These are phyloP conservation scores for Delia radicum DNA, from an alignment of 1,140 invertebrate species.

Conservation along the genomic window DNA sequence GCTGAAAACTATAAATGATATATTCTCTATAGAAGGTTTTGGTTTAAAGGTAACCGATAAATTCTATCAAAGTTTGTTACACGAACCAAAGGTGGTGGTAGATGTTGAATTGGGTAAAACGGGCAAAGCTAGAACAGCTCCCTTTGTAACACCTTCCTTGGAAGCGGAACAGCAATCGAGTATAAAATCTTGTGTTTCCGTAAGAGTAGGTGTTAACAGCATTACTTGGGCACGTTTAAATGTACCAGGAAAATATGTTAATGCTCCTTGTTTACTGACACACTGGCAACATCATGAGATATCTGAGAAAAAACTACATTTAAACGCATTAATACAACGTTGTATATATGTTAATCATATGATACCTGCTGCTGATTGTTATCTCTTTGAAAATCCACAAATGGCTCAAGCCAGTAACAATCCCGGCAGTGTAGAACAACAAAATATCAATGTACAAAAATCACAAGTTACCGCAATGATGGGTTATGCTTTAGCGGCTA, in stretches of 20 bases:
- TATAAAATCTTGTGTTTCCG: constrained; percentile 38
- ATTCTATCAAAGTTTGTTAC: constrained; percentile 41
- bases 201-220: constrained; percentile 46
- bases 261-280: constrained; percentile 33
- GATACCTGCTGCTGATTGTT: constrained; percentile 48
- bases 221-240: constrained; percentile 47
- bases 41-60: constrained; percentile 42
- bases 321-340: constrained; percentile 41
- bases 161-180: constrained; percentile 32
- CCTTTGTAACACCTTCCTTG: constrained; percentile 42
- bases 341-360: constrained; percentile 43
- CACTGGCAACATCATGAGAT: constrained; percentile 51
- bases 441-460: constrained; percentile 52
- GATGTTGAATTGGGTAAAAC: neutral
- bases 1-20: constrained; percentile 35
- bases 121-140: constrained; percentile 26
- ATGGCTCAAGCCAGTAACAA: constrained; percentile 44
- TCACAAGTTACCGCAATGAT: constrained; percentile 45
- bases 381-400: constrained; percentile 49
- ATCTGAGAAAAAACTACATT: constrained; percentile 48
- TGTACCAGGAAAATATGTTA: constrained; percentile 21
- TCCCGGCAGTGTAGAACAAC: constrained; percentile 48
- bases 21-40: constrained; percentile 47
- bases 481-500: constrained; percentile 38
- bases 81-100: neutral